A percentile compares a stretch with the other conserved stretches of the same genome.
These are phyloP conservation scores for Nomada fabriciana DNA, from an alignment of 2,888 invertebrate genomes.

Conservation along the genomic window DNA sequence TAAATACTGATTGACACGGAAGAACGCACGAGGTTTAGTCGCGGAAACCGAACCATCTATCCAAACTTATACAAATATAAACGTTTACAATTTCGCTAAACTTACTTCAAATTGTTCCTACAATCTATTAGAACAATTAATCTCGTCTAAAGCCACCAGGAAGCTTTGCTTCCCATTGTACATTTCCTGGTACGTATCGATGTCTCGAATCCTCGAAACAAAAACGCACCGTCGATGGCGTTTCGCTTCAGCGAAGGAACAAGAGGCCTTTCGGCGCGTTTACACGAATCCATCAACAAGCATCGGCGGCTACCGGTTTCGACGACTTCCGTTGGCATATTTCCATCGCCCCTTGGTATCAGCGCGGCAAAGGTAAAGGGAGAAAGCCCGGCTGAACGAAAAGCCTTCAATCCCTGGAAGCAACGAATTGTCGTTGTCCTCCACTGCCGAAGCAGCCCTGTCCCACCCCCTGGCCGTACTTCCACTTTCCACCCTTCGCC, in stretches of 20 bases:
- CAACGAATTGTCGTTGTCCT: slow-evolving; percentile 55
- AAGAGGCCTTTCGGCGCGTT: slow-evolving; percentile 37
- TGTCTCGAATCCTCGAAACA: slow-evolving; percentile 7
- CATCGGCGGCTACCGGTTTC: slow-evolving; percentile 52
- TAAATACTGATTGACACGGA: no score
- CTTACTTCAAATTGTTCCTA: background rate
- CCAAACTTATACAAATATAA: no score
- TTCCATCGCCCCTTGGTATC: slow-evolving; percentile 55
- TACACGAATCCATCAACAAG: slow-evolving; percentile 58
- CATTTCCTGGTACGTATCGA: background rate
- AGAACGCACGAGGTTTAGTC: no score
- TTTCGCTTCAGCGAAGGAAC: background rate
- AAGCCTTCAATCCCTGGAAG: slow-evolving; percentile 61
- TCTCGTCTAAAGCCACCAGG: slow-evolving; percentile 9
- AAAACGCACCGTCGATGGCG: slow-evolving; percentile 29
- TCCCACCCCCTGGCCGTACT: slow-evolving; percentile 36
- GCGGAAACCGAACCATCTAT: no score
- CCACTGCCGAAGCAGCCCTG: slow-evolving; percentile 5
- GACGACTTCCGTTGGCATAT: slow-evolving; percentile 59
- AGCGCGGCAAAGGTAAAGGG: slow-evolving; percentile 57
- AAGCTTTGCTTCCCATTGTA: background rate
- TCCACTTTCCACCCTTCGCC: slow-evolving; percentile 60
- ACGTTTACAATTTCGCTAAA: no score
- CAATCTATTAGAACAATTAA: slow-evolving; percentile 9
- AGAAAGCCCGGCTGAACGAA: slow-evolving; percentile 48